Evolutionary conservation across 2,113 vertebrate species (phyloP).

Genomic region (Sturnus vulgaris): DNA sequence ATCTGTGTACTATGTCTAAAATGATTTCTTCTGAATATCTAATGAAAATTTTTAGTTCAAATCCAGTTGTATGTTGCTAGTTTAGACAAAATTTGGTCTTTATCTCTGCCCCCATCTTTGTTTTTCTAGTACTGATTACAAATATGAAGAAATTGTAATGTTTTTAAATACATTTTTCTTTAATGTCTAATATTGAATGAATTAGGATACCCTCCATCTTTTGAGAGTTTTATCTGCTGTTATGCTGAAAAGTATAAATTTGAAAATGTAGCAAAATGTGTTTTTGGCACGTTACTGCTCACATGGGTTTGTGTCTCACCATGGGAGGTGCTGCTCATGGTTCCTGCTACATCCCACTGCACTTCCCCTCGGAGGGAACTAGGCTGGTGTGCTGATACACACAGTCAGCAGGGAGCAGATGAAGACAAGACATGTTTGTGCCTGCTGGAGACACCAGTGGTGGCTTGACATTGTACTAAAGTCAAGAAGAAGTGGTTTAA

Average conservation of each 20-base stretch:
- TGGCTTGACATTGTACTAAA: fast-evolving
- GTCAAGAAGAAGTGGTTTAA: neutral
- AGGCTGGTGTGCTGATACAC: neutral
- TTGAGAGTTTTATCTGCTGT: neutral
- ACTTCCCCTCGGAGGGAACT: neutral
- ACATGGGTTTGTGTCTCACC: neutral
- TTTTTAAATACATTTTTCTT: neutral
- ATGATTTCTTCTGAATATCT: neutral
- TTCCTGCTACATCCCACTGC: neutral
- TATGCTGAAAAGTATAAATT: neutral
- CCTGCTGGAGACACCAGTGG: neutral
- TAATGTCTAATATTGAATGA: neutral
- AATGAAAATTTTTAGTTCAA: neutral
- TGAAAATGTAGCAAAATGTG: neutral
- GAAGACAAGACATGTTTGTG: neutral
- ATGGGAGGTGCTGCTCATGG: neutral
- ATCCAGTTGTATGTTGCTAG: neutral
- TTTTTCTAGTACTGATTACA: neutral
- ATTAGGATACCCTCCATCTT: neutral
- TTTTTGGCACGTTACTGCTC: neutral
- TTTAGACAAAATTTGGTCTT: neutral
- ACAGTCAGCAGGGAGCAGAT: neutral
- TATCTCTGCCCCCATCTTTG: neutral
- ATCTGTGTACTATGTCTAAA: neutral
- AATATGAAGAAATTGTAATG: neutral